phyloP scores from a whole-genome alignment of 2,113 vertebrate genomes.

The Murina feae region DNA sequence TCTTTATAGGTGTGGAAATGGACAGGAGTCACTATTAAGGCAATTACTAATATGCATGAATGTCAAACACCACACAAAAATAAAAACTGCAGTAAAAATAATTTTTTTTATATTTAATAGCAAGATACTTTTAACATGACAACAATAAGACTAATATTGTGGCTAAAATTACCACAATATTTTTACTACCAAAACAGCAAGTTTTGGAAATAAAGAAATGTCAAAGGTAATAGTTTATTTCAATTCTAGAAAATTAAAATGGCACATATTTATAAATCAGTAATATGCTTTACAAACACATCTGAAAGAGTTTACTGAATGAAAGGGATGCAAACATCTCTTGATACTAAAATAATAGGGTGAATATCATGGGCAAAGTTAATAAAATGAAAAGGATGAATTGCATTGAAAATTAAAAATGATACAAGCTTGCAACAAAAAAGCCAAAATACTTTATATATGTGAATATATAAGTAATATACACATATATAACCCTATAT shows the following conservation, averaged over 20 bases:
- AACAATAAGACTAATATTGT: conserved; percentile 66
- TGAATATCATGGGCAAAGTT: conserved; percentile 58
- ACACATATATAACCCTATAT: conserved; percentile 68
- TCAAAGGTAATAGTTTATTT: conserved; percentile 67
- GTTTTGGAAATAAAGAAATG: conserved; percentile 69
- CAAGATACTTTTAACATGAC: conserved; percentile 70
- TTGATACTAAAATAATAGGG: conserved; percentile 74
- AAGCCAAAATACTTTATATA: conserved; percentile 46
- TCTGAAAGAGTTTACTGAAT: conserved; percentile 91
- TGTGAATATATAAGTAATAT: conserved; percentile 61
- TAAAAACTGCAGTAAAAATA: conserved; percentile 42
- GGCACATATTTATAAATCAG: conserved; percentile 82
- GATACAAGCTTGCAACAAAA: conserved; percentile 60
- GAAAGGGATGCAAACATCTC: conserved; percentile 84
- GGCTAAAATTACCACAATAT: conserved; percentile 60
- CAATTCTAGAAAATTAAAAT: conserved; percentile 58
- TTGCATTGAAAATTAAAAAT: conserved; percentile 63
- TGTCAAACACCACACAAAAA: conserved; percentile 51
- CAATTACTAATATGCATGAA: conserved; percentile 57
- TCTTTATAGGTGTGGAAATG: conserved; percentile 60
- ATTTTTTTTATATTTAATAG: conserved; percentile 60
- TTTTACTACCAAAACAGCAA: conserved; percentile 74
- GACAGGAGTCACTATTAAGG: conserved; percentile 51
- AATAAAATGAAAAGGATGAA: conserved; percentile 64
- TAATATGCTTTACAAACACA: conserved; percentile 90